Evolutionary conservation across 2,888 invertebrate species (phyloP), one percentile per base, ranked within the genome.

Genomic region (Lomographa bimaculata): DNA sequence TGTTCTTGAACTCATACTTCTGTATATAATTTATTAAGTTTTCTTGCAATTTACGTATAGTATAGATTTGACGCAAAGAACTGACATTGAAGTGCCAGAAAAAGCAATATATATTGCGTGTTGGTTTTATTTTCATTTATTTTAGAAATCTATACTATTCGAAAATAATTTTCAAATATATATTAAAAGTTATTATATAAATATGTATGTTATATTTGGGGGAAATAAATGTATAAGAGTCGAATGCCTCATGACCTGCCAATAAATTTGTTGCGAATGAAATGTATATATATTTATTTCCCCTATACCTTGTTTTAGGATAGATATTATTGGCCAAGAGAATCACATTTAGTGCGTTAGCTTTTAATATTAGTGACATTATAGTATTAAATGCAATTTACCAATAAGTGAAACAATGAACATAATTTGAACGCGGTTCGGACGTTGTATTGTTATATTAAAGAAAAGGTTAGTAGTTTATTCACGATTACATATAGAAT

Each of bases 281-380:
- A 21, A 8, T 7, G 12, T 32, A 19, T 17, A n/a, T 37, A 25
- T 7, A 38, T 42, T 30, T 41, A 35, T 44, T 37, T 38, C 38
- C 34, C 34, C 26, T 2, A 41, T 42, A 47, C 25, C 21, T 48
- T 54, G 57, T 66, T 60, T 58, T 71, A 67, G 64, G 49, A 61
- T 64, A 68, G 61, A 57, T 59, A 70, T 64, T 54, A 71, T 69
- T 61, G 69, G 74, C 76, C 73, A 79, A 73, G 57, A 52, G 54
- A 64, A 27, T 24, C 70, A 79, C 70, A 8, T 64, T 55, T 64
- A 63, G 71, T 65, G 64, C 78, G 73, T 80, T 84, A 87, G 82
- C 79, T 85, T 86, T 81, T 85, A 85, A 85, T 77, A 81, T 89
- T 89, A 89, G 89, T 87, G 89, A 89, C 89, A 89, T 81, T 57